Base-by-base conservation (phyloP, 2,113 vertebrate genomes). In the Calcarius ornatus region DNA sequence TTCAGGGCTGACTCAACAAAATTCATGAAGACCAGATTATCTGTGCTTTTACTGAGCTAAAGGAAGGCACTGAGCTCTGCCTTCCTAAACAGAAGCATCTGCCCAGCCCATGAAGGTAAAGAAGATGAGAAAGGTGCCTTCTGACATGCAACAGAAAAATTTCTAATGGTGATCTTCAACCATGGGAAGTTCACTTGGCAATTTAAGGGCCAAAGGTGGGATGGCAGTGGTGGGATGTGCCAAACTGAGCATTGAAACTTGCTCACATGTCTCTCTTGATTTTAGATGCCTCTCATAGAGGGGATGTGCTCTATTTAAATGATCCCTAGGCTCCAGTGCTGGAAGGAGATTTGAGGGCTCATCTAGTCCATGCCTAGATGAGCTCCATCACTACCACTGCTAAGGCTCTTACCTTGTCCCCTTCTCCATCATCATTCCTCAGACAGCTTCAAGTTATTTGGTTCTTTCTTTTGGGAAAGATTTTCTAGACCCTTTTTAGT, bases 1-100 rank as follows among this genome's bases (percentile, higher is more conserved):
- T 81, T 91, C 60, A 81, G 88, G 75, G 92, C 85, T 97, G 90
- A 97, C 51, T 94, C 79, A 71, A 88, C 76, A 92, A 37, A 90
- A 73, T 53, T 66, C 43, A 25, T 31, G 5, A 1, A 35, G 33
- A 11, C 45, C 37, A 61, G 45, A 35, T 81, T 33, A 92, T 61
- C 71, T 38, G 6, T 69, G 77, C 20, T 50, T 82, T 80, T 40
- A 28, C 37, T 10, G 63, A 85, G 65, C n/a, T 33, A 21, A 68
- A 86, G 43, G 45, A 56, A 84, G 65, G 31, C 18, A 22, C 45
- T 73, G 78, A 84, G 15, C 40, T 70, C 6, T 68, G 42, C 23
- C 15, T 92, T 83, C 35, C 35, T 66, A 13, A 87, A 19, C 42
- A 82, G 61, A 77, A 56, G 11, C 35, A 37, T 40, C n/a, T 60